Conservation (phyloP, 2,888 invertebrate species). For the Calephelis perditalis region DNA sequence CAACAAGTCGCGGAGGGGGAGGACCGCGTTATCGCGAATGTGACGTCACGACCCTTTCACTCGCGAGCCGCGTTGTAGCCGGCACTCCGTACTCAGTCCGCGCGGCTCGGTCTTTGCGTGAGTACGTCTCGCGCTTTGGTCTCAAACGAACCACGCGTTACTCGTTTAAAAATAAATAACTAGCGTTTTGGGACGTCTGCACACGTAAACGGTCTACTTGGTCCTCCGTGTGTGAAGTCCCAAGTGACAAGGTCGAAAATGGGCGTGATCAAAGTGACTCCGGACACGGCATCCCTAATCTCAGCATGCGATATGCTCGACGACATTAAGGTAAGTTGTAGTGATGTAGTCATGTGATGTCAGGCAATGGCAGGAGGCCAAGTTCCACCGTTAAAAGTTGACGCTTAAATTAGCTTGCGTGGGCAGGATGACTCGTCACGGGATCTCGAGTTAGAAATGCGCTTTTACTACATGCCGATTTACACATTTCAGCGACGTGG, state of each 20-base stretch:
- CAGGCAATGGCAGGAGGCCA: slow-evolving; percentile 46
- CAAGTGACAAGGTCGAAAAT: slow-evolving; percentile 40
- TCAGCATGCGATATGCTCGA: slow-evolving; percentile 71
- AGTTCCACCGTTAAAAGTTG: slow-evolving; percentile 46
- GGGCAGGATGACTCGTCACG: slow-evolving; percentile 37
- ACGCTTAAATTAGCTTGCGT: slow-evolving; percentile 47
- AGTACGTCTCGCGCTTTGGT: slow-evolving; percentile 63
- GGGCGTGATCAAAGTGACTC: slow-evolving; percentile 70
- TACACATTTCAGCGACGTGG: slow-evolving; percentile 27
- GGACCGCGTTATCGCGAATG: slow-evolving; percentile 63
- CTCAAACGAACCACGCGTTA: slow-evolving; percentile 59
- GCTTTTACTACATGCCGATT: slow-evolving; percentile 46
- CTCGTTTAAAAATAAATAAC: slow-evolving; percentile 44
- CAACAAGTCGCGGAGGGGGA: slow-evolving; percentile 60
- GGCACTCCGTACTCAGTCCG: slow-evolving; percentile 53
- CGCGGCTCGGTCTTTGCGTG: slow-evolving; percentile 74
- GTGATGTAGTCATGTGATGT: slow-evolving; percentile 43
- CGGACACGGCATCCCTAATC: slow-evolving; percentile 64
- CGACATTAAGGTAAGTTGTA: slow-evolving; percentile 66
- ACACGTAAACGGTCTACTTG: slow-evolving; percentile 56
- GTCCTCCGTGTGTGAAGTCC: slow-evolving; percentile 52
- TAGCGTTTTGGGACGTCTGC: slow-evolving; percentile 39
- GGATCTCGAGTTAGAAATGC: slow-evolving; percentile 45
- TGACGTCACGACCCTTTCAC: slow-evolving; percentile 80
- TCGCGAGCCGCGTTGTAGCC: slow-evolving; percentile 55